A percentile compares a stretch with the other conserved stretches of the same genome.
Evolutionary conservation across 2,888 invertebrate genomes (phyloP).

Genomic region (Caenorhabditis afra): DNA sequence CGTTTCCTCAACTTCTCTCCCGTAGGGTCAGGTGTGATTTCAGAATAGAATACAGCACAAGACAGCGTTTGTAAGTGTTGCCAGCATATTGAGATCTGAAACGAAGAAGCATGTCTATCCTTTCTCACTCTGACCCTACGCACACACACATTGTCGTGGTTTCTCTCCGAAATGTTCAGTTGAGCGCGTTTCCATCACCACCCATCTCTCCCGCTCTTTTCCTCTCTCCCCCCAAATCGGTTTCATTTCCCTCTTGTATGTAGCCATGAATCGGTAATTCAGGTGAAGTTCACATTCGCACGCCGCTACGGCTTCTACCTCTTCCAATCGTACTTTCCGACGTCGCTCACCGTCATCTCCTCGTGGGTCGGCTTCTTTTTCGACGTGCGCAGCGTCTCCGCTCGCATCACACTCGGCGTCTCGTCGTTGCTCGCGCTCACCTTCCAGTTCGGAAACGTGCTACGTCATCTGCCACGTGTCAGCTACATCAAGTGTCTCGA

Average conservation of each 20-base stretch:
- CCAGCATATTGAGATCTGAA: background rate
- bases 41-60: conserved; percentile 36
- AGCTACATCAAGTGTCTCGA: conserved; percentile 80
- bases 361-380: conserved; percentile 81
- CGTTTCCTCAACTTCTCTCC: background rate
- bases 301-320: conserved; percentile 81
- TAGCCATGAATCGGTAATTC: too few relatives aligned
- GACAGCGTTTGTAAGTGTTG: conserved; percentile 42
- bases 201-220: too few relatives aligned
- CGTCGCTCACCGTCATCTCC: conserved; percentile 76
- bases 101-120: too few relatives aligned
- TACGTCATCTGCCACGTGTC: conserved; percentile 80
- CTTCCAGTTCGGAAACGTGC: conserved; percentile 80
- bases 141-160: background rate
- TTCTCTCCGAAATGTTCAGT: background rate
- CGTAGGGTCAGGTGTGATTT: conserved; percentile 11
- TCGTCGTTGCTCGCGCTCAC: conserved; percentile 80
- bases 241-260: too few relatives aligned
- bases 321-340: conserved; percentile 81
- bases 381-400: conserved; percentile 80
- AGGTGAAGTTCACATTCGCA: conserved; percentile 80
- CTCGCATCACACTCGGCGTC: conserved; percentile 80
- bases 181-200: too few relatives aligned
- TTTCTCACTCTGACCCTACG: conserved; percentile 11
- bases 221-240: too few relatives aligned